A percentile compares a stretch with the other conserved stretches of the same genome.
Evolutionary conservation across 2,888 invertebrate species (phyloP).

Genomic region (Himalopsyche tibetana): DNA sequence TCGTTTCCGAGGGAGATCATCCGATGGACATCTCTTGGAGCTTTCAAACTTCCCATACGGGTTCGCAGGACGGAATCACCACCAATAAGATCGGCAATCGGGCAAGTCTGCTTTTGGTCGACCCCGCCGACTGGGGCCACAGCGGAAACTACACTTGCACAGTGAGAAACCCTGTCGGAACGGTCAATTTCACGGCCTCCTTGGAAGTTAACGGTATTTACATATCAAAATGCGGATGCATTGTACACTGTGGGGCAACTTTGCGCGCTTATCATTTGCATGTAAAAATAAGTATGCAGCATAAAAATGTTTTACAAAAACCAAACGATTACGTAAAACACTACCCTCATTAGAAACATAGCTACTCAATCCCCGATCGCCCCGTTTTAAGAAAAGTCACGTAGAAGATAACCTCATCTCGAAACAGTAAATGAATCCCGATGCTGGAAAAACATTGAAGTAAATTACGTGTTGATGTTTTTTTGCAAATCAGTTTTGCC

Average conservation of each 20-base stretch:
- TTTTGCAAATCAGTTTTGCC: conserved; percentile 71
- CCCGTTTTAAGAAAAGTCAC: neutral
- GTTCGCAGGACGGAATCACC: conserved; percentile 78
- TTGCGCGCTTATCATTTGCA: conserved; percentile 15
- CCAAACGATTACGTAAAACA: conserved; percentile 10
- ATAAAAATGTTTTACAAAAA: conserved; percentile 39
- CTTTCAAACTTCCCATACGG: conserved; percentile 83
- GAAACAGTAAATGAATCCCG: neutral
- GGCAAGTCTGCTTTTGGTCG: conserved; percentile 80
- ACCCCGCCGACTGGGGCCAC: conserved; percentile 80
- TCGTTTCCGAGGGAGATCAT: conserved; percentile 83
- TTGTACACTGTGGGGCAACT: neutral
- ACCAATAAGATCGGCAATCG: conserved; percentile 78
- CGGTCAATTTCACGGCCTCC: conserved; percentile 81
- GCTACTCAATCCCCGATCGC: neutral
- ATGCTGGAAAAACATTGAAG: neutral
- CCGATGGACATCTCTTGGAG: conserved; percentile 83
- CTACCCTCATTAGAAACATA: neutral
- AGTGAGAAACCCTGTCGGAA: conserved; percentile 84
- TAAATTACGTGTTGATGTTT: conserved; percentile 46
- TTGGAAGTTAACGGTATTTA: conserved; percentile 84
- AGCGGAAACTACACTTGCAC: conserved; percentile 87
- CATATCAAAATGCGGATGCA: conserved; percentile 5
- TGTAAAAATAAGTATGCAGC: neutral
- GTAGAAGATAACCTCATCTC: neutral